Percentiles rank a stretch among this genome's conserved stretches.
Evolutionary conservation across 2,797 vertebrate species (phyloP).

Genomic region (Trachurus trachurus): DNA sequence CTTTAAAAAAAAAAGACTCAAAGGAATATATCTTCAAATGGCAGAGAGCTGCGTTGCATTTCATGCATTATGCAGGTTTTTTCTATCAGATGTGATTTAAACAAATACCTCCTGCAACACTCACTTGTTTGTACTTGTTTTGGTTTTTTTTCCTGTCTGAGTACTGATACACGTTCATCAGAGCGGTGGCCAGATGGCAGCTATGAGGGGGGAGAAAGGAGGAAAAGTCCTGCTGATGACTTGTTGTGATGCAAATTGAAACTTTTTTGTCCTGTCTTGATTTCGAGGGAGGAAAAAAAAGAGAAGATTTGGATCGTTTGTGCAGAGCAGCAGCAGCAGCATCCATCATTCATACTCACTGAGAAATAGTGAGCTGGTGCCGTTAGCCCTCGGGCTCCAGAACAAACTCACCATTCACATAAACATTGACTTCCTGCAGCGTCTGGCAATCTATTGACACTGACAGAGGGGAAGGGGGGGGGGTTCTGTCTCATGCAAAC

Average conservation of each 20-base stretch:
- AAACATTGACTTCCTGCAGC: background rate
- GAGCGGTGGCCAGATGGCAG: conserved; percentile 32
- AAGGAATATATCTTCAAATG: conserved; percentile 30
- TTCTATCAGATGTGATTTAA: conserved; percentile 36
- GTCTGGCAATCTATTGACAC: conserved; percentile 4
- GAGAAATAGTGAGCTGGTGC: background rate
- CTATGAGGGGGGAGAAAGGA: background rate
- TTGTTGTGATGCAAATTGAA: conserved; percentile 32
- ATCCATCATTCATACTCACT: background rate
- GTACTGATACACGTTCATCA: conserved; percentile 34
- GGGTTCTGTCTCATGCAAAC: background rate
- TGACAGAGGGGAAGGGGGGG: too few species aligned
- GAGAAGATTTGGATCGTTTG: background rate
- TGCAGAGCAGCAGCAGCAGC: background rate
- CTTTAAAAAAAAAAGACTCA: conserved; percentile 23
- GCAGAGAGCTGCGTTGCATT: conserved; percentile 12
- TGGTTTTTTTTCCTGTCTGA: conserved; percentile 6
- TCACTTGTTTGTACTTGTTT: conserved; percentile 3
- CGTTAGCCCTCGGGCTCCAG: background rate
- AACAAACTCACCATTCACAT: background rate
- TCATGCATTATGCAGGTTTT: conserved; percentile 42
- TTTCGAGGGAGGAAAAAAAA: background rate
- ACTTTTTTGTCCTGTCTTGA: background rate
- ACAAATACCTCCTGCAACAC: conserved; percentile 39
- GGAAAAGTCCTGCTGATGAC: conserved; percentile 5